These are phyloP conservation scores for Drosophila rellima DNA, from an alignment of 2,888 invertebrate genomes.

Conservation along the genomic window DNA sequence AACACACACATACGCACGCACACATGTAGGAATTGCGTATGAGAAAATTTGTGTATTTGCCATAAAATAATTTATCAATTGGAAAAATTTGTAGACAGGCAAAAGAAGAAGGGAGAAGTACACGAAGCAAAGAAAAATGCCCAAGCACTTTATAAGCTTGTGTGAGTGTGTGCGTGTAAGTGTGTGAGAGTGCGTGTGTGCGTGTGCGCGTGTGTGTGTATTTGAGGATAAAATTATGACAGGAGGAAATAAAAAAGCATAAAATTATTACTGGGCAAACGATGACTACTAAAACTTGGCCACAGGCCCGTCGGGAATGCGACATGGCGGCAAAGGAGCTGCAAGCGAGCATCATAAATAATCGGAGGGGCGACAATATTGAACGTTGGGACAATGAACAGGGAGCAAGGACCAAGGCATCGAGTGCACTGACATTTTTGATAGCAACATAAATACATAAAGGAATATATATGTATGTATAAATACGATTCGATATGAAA, in stretches of 20 bases:
- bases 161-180: constrained; percentile 22
- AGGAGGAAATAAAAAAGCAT: constrained; percentile 82
- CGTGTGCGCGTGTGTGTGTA: constrained; percentile 53
- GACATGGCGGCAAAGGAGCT: constrained; percentile 40
- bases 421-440: constrained; percentile 59
- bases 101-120: constrained; percentile 18
- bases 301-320: constrained; percentile 69
- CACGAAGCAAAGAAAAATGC: constrained; percentile 64
- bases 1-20: constrained; percentile 15
- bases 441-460: constrained; percentile 56
- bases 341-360: constrained; percentile 78
- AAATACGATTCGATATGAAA: constrained; percentile 58
- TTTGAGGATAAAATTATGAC: constrained; percentile 82
- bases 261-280: constrained; percentile 80
- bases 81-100: constrained; percentile 71
- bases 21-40: constrained; percentile 55
- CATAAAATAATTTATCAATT: constrained; percentile 83
- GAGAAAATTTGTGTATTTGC: constrained; percentile 79
- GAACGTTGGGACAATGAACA: constrained; percentile 40
- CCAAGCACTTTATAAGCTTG: constrained; percentile 63
- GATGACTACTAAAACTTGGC: constrained; percentile 81
- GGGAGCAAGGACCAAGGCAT: constrained; percentile 3
- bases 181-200: constrained; percentile 38
- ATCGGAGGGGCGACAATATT: constrained; percentile 82
- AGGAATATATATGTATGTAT: constrained; percentile 6